Base-by-base conservation (phyloP, 2,888 invertebrate species). In the Athalia cordata region DNA sequence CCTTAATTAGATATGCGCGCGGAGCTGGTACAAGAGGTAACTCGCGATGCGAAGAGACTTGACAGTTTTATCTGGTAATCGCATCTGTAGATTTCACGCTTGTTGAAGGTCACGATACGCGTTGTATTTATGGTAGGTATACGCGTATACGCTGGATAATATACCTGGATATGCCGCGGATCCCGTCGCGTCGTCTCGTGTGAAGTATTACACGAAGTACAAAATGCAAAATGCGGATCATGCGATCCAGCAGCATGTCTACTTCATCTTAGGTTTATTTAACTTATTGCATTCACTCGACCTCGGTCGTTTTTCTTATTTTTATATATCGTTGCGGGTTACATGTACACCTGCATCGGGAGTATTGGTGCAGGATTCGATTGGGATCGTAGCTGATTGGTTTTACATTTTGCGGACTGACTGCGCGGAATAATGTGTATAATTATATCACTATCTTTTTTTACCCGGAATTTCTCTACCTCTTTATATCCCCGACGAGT, bases 281-380 rank as follows among this genome's bases (percentile, higher is more conserved):
- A 68, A 47, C 68, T 68, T 82, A 84, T 82, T 82, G 82, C 80
- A 83, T 83, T 82, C 82, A 82, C 81, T 83, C 81, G 79, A 81
- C 81, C 83, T 84, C 80, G 82, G 82, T 83, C 84, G 85, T 85
- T 29, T 29, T 29, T 29, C 2, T 29, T 29, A 1, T 29, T 29
- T 29, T 29, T 29, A 29, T 29, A 29, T 29, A 29, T 29, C 29
- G 29, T 29, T 29, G n/a, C n/a, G 29, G 29, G 29, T 29, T 29
- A 29, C 29, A 29, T 29, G 29, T 29, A 29, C 29, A 29, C 29
- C 29, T 29, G 29, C 29, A 29, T 29, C 29, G 29, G 29, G 29
- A 29, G 47, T 50, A 68, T 50, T 68, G 29, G 52, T 50, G 55
- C 11, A 68, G 11, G 52, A 68, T 66, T 66, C 66, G 66, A 66